Base-by-base conservation (phyloP, 2,797 vertebrate species). In the Galago senegalensis region DNA sequence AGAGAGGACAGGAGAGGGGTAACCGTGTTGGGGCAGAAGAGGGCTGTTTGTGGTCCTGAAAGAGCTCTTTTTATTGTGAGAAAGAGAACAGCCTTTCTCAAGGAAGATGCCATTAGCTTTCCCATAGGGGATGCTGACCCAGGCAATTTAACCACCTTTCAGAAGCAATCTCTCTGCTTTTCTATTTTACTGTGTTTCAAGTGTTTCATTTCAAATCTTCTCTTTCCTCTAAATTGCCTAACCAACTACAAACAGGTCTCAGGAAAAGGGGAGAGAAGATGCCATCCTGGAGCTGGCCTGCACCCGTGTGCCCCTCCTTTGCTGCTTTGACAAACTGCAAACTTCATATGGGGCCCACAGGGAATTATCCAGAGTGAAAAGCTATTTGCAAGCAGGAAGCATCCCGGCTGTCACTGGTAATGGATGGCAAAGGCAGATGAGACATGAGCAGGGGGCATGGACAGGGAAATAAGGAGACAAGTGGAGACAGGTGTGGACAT, bases 91-190 rank as follows among this genome's bases (percentile, higher is more conserved):
- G 90, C 27, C 65, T 92, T 95, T 97, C 86, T 89, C 88, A 86
- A 63, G 88, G 60, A 96, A 96, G 89, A 87, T 9, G 0, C 2
- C 56, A 16, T 96, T 94, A 60, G 46, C 20, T 91, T 96, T 97
- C 97, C 96, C 65, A 90, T 65, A 89, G 94, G 82, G 67, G 73
- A 96, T 73, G 65, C 12, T 87, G 89, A 96, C 94, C 76, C 11
- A 2, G 67, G 79, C n/a, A 96, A 97, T 98, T 94, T 97, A 96
- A 49, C 60, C 80, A 88, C 81, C 93, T 97, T 97, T 97, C 96
- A 97, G 87, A 90, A 88, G 70, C n/a, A 89, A 87, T 97, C 34
- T 97, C 40, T 77, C 75, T 37, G 20, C 34, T 94, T 97, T 97
- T 90, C 86, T 73, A 10, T 93, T 97, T 97, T 95, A 69, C 37